Conservation (phyloP, 2,797 vertebrate species). For the Macropodus opercularis region DNA sequence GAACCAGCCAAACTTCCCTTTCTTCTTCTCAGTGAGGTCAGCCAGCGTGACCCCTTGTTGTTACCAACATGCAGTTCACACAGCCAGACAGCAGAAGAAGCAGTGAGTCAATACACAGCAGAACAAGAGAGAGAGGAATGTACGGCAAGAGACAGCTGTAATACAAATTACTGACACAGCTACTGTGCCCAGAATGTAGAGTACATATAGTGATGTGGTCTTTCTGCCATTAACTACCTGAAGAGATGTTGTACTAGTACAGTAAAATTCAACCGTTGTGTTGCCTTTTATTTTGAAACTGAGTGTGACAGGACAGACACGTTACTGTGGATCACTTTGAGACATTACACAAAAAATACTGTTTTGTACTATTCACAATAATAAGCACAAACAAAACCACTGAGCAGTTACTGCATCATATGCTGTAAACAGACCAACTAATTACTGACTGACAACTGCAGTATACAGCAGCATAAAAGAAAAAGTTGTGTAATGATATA, state of each 20-base stretch:
- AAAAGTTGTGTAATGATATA: background rate
- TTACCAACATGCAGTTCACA: conserved; percentile 87
- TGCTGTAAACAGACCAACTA: background rate
- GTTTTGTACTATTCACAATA: background rate
- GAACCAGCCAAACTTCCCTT: conserved; percentile 93
- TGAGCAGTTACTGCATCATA: background rate
- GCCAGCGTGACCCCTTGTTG: conserved; percentile 93
- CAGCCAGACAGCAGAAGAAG: conserved; percentile 88
- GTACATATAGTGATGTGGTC: background rate
- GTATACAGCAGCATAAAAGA: too few relatives aligned
- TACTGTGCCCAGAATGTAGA: conserved; percentile 46
- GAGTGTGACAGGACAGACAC: background rate
- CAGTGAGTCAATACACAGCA: conserved; percentile 71
- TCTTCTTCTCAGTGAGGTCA: conserved; percentile 97
- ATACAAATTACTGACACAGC: conserved; percentile 47
- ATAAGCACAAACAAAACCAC: conserved; percentile 1
- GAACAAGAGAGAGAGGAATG: conserved; percentile 51
- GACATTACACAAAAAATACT: background rate
- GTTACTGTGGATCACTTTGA: too few relatives aligned
- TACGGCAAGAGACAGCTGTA: conserved; percentile 43
- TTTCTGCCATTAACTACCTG: background rate
- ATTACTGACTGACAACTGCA: background rate
- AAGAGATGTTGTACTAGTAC: background rate
- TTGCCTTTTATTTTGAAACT: background rate
- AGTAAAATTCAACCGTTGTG: background rate